A percentile compares a stretch with the other conserved stretches of the same genome.
Evolutionary conservation across 2,888 invertebrate species (phyloP).

Genomic region (Eretmocerus hayati): DNA sequence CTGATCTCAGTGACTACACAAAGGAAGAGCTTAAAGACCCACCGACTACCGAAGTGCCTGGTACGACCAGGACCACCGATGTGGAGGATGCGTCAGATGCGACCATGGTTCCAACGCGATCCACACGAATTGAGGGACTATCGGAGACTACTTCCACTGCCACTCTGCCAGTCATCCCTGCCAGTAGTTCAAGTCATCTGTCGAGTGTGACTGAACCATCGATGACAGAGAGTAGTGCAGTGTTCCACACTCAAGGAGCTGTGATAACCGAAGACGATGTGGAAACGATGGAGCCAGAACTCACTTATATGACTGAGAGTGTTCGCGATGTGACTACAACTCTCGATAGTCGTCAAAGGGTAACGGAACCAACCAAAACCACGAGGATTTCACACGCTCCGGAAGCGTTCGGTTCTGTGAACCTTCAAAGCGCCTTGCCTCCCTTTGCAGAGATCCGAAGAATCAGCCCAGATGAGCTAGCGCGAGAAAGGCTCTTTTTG

Average conservation of each 20-base stretch:
- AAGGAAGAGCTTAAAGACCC: slow-evolving; percentile 1
- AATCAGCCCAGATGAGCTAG: slow-evolving; percentile 1
- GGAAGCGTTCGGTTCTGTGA: background rate
- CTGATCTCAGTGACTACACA: background rate
- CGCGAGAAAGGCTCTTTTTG: background rate
- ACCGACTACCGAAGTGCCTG: slow-evolving; percentile 10
- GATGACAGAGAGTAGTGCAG: slow-evolving; percentile 1
- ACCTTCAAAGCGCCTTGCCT: background rate
- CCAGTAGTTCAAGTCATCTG: too few relatives aligned
- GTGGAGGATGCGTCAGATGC: slow-evolving; percentile 11
- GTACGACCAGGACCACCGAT: slow-evolving; percentile 7
- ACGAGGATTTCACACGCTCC: slow-evolving; percentile 1
- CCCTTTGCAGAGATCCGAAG: too few relatives aligned
- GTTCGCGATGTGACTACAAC: background rate
- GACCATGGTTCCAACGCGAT: background rate
- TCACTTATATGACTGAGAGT: slow-evolving; percentile 24
- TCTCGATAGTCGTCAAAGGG: slow-evolving; percentile 1
- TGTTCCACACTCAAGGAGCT: too few relatives aligned
- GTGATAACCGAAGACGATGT: too few relatives aligned
- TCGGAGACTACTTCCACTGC: slow-evolving; percentile 1
- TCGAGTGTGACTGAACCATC: slow-evolving; percentile 9
- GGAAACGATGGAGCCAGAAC: slow-evolving; percentile 24
- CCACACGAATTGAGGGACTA: background rate
- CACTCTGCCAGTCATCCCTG: too few relatives aligned
- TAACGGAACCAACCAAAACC: background rate